Percentiles rank a stretch among this genome's conserved stretches.
phyloP scores from a whole-genome alignment of 2,113 vertebrate species.

The Odobenus rosmarus region DNA sequence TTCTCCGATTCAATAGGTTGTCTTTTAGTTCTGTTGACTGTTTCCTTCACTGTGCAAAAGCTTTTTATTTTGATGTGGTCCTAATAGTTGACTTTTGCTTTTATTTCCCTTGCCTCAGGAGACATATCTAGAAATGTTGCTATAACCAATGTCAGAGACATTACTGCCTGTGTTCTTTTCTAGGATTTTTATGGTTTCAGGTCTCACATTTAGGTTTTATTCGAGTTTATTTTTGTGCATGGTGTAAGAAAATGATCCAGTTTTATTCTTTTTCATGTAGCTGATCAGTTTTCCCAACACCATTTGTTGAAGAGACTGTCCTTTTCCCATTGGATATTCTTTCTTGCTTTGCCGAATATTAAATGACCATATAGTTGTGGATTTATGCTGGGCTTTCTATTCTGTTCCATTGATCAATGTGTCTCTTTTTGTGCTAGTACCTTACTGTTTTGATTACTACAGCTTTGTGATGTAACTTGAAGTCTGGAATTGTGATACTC shows the following conservation, averaged over 20 bases:
- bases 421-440: not conserved
- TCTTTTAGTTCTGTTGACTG: not conserved
- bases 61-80: not conserved
- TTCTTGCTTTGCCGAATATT: not conserved
- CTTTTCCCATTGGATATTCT: not conserved
- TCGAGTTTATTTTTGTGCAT: not conserved
- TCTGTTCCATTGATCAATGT: not conserved
- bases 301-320: not conserved
- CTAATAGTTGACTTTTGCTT: not conserved
- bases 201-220: not conserved
- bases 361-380: not conserved
- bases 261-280: not conserved
- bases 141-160: not conserved
- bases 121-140: not conserved
- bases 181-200: not conserved
- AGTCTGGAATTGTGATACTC: not conserved
- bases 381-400: not conserved
- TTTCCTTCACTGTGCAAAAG: not conserved
- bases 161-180: not conserved
- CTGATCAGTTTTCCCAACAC: not conserved
- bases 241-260: not conserved
- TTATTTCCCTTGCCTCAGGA: not conserved
- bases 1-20: not conserved
- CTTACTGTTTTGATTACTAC: not conserved
- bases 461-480: not conserved